Percentiles rank a stretch among this genome's conserved stretches.
phyloP scores from a whole-genome alignment of 2,888 invertebrate genomes.

The Drosophila cognata region DNA sequence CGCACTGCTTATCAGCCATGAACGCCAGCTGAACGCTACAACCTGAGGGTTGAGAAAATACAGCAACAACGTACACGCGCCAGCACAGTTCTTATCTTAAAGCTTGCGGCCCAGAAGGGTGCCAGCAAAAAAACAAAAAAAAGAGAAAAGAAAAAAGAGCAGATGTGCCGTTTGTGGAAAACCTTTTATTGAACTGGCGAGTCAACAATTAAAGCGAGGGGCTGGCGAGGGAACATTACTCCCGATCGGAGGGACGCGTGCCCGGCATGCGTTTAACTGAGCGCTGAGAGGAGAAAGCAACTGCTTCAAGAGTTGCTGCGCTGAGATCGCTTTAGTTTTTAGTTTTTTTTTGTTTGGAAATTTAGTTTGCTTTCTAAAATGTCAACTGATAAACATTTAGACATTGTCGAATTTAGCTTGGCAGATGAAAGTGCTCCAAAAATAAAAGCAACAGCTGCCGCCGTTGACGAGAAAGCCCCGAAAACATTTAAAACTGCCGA shows the following conservation, averaged over 20 bases:
- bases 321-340: constrained; percentile 28
- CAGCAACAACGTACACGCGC: constrained; percentile 27
- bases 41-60: constrained; percentile 58
- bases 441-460: constrained; percentile 46
- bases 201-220: constrained; percentile 51
- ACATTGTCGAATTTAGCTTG: constrained; percentile 61
- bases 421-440: constrained; percentile 62
- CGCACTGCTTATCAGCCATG: constrained; percentile 69
- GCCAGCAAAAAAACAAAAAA: constrained; percentile 11
- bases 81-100: constrained; percentile 70
- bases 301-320: neutral
- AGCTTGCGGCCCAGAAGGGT: constrained; percentile 61
- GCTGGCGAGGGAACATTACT: constrained; percentile 4
- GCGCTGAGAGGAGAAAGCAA: neutral
- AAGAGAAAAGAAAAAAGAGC: constrained; percentile 58
- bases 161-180: constrained; percentile 62
- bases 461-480: constrained; percentile 47
- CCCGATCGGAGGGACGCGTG: constrained; percentile 58
- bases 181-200: constrained; percentile 50
- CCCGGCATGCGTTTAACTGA: constrained; percentile 57
- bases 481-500: constrained; percentile 58
- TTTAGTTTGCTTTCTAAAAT: constrained; percentile 48
- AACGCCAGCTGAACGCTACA: constrained; percentile 40
- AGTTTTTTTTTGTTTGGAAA: constrained; percentile 2
- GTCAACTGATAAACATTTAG: constrained; percentile 67